Base-by-base conservation (phyloP, 2,888 invertebrate species). In the Liopterus haemorrhoidalis region DNA sequence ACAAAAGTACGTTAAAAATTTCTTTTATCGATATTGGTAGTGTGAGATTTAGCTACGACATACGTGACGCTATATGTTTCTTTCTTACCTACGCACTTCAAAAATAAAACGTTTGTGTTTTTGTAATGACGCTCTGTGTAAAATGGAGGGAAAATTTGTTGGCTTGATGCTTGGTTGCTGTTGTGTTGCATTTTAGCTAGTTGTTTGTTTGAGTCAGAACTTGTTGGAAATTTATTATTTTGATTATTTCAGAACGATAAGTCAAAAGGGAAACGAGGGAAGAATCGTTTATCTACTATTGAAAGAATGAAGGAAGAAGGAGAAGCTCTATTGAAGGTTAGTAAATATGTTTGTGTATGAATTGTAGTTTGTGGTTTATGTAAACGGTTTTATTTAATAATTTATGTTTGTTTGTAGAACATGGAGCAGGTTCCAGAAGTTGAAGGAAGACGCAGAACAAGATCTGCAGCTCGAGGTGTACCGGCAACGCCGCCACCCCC, bases 401-500 rank as follows among this genome's bases (percentile, higher is more conserved):
- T 9, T 27, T 27, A 9, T 16, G 2, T 14, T 31, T 36, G 39
- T 46, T 37, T 44, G 38, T 54, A 74, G 74, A 71, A 70, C 49
- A 59, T 74, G 49, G 70, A 69, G 49, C 68, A 70, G 2, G 60
- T 56, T 8, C 65, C 59, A 11, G 74, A 75, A 54, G 66, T 72
- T 6, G 75, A 76, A 52, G 75, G 75, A 3, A 66, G 75, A 49
- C 70, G 76, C 49, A 69, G 75, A 38, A 76, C 76, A 5, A 66
- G 76, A 22, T 75, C 75, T 40, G 72, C 75, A 22, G 74, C 74
- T 12, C 67, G 74, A 58, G 75, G 75, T 9, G 61, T 70, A 3
- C 63, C 71, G 12, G 66, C 75, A 2, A 69, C 75, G n/a, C 71
- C 73, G 5, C 72, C 72, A 14, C 74, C 74, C 2, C 75, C 75